These are phyloP conservation scores for Geococcyx californianus DNA, from an alignment of 2,113 vertebrate genomes.

Conservation along the genomic window DNA sequence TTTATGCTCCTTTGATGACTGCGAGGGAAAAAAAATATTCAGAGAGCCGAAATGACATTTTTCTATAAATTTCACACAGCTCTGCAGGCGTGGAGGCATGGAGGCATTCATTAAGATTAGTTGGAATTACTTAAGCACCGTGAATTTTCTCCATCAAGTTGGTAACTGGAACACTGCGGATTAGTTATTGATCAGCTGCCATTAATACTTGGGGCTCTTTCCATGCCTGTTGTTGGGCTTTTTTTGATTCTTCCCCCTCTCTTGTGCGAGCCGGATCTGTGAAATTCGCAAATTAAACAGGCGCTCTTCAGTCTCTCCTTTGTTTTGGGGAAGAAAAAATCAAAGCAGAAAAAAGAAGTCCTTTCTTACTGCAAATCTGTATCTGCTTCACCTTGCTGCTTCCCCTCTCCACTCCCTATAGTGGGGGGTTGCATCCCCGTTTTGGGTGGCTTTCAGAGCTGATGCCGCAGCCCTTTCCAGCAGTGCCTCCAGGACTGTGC, in stretches of 20 bases:
- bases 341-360: not conserved
- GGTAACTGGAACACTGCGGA: conserved; percentile 69
- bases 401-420: not conserved
- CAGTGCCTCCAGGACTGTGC: rapidly evolving
- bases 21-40: conserved; percentile 50
- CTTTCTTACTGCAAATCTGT: conserved; percentile 24
- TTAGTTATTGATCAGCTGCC: conserved; percentile 77
- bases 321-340: conserved; percentile 56
- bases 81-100: conserved; percentile 69
- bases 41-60: conserved; percentile 70
- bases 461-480: not conserved
- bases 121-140: conserved; percentile 74
- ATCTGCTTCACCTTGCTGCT: not conserved
- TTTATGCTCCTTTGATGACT: conserved; percentile 76
- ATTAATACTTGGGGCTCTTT: conserved; percentile 70
- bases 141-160: conserved; percentile 70
- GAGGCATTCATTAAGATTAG: conserved; percentile 76
- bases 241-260: conserved; percentile 41
- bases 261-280: conserved; percentile 44
- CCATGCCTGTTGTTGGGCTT: conserved; percentile 67
- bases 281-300: conserved; percentile 66
- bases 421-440: not conserved
- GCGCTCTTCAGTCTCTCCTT: conserved; percentile 39
- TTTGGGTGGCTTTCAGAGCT: not conserved
- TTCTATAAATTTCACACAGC: conserved; percentile 74